A percentile compares a stretch with the other conserved stretches of the same genome.
phyloP scores from a whole-genome alignment of 2,113 vertebrate genomes.

The Mastomys coucha region DNA sequence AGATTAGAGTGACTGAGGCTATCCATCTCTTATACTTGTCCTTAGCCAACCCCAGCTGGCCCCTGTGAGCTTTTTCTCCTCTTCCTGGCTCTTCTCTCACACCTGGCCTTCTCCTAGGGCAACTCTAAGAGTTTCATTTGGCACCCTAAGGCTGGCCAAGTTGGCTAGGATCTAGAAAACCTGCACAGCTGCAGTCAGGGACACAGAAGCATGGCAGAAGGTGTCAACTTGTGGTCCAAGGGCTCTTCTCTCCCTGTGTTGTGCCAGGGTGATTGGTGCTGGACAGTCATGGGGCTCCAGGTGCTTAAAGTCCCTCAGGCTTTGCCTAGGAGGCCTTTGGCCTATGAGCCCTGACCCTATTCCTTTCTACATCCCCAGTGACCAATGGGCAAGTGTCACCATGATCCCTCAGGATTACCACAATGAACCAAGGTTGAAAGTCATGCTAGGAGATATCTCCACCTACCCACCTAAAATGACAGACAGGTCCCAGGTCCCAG shows the following conservation, averaged over 20 bases:
- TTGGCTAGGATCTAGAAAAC: not conserved
- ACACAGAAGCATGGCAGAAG: not conserved
- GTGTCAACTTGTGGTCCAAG: not conserved
- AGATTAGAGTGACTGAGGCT: not conserved
- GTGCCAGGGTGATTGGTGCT: too few relatives aligned
- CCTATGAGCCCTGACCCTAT: not conserved
- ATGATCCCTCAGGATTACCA: not conserved
- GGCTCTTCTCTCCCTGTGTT: too few relatives aligned
- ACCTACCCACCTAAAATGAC: not conserved
- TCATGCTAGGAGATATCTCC: not conserved
- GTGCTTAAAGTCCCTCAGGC: too few relatives aligned
- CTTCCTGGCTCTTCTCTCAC: not conserved
- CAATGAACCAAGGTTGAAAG: not conserved
- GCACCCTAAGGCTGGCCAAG: not conserved
- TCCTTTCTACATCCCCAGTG: not conserved
- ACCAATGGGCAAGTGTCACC: not conserved
- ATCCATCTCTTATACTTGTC: not conserved
- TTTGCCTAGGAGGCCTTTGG: not conserved
- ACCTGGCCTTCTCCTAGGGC: not conserved
- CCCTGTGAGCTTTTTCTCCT: not conserved
- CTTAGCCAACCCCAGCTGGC: too few relatives aligned
- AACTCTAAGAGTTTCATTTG: not conserved
- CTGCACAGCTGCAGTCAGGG: not conserved
- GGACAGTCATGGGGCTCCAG: too few relatives aligned
- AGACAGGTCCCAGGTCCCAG: not conserved